Evolutionary conservation across 2,888 invertebrate genomes (phyloP), one percentile per base, ranked within the genome.

Genomic region (Corbicula japonica): DNA sequence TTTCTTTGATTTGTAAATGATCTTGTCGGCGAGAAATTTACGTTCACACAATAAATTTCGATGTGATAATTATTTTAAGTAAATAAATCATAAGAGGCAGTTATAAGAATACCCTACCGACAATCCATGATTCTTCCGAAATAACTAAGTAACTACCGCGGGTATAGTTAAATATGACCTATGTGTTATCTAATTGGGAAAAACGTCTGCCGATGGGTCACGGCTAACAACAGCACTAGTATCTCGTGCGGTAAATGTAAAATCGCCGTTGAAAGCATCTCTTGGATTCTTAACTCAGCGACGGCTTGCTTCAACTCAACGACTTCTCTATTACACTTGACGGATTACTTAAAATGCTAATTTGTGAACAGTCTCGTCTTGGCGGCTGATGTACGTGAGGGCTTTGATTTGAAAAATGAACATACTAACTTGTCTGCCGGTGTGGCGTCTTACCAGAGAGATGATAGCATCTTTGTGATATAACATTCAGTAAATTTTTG

Each of bases 331-430:
- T 61, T 60, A 71, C 21, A 32, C 38, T 48, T 71, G 61, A 71
- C 50, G 71, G 61, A 71, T 61, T 50, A 52, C 52, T 71, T 71
- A 48, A 62, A 71, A 50, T 60, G 61, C 41, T 71, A 62, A 71
- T 62, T 62, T 71, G 41, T 34, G 50, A 65, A 52, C 52, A 46
- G 50, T 65, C 52, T 50, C n/a, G 26, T 52, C 52, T 48, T 63
- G 48, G 28, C 48, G 65, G 50, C n/a, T 28, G 15, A 52, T 52
- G 34, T 21, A 48, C 52, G 26, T 52, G 65, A 52, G 23, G 62
- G 65, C 50, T 18, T 38, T 28, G 26, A 15, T 65, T 50, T 65
- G 63, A 65, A 52, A 65, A 65, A 65, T 65, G 65, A 34, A 32
- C 26, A 34, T 28, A 48, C 28, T 52, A 52, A 65, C 52, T 50